Base-by-base conservation (phyloP, 1,140 invertebrate genomes). In the Ostrea denselamellosa region DNA sequence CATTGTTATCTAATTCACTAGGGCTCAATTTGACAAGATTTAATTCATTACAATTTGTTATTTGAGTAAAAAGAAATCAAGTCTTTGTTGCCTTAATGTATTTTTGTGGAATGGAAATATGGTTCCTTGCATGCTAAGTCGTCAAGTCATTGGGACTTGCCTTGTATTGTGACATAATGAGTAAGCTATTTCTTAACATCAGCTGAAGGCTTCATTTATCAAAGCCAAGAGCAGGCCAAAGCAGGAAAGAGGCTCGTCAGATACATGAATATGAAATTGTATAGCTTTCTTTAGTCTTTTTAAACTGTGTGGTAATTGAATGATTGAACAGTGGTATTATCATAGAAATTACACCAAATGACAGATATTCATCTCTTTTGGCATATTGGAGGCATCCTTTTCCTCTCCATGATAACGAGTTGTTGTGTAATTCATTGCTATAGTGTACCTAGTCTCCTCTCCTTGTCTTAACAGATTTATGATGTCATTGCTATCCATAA, bases 171-270 rank as follows among this genome's bases (percentile, higher is more conserved):
- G 68, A 77, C 68, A 77, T 77, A 28, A 77, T 77, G 68, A 77
- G 68, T 77, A 77, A 77, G 68, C 68, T 77, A 77, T 77, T 77
- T 77, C 68, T 77, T 77, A 77, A 77, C 68, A 77, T 77, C 68
- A 77, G 68, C 68, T 28, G 68, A 77, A 77, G 28, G 68, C 68
- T 77, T 77, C 68, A 77, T 77, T 77, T 77, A 77, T 77, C 68
- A 77, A 77, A 77, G 68, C 22, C 68, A 28, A 34, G 68, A 22
- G 25, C 68, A 77, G 25, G 68, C 68, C 25, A 28, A 77, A 77
- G 68, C 68, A 77, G 68, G 68, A 77, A 77, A 34, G 28, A 77
- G 68, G 68, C 68, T 77, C 68, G 28, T 34, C 25, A 77, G 68
- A 77, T 34, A 77, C 68, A 77, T 25, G 25, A 25, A 28, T 77